Percentiles rank a stretch among this genome's conserved stretches.
Evolutionary conservation across 2,797 vertebrate genomes (phyloP).

Genomic region (Silurus aristotelis): DNA sequence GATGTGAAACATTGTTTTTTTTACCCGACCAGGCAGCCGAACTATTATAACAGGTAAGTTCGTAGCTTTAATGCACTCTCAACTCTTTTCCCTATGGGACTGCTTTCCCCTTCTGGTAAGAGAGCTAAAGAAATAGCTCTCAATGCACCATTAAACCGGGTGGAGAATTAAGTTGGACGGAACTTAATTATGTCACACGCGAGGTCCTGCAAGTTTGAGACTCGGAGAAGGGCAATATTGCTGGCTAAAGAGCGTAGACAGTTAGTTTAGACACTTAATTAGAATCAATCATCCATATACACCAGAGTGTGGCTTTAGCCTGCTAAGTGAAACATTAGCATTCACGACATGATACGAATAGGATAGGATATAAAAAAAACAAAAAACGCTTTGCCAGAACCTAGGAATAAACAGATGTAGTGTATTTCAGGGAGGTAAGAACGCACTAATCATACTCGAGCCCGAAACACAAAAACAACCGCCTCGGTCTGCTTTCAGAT

Average conservation of each 20-base stretch:
- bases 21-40: constrained; percentile 23
- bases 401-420: neutral
- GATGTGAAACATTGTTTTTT: neutral
- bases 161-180: constrained; percentile 72
- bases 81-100: constrained; percentile 61
- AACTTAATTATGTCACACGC: constrained; percentile 79
- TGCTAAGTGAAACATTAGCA: constrained; percentile 60
- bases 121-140: constrained; percentile 70
- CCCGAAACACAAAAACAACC: neutral
- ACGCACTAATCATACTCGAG: neutral
- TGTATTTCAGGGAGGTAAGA: neutral
- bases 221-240: constrained; percentile 68
- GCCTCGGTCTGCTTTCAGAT: neutral
- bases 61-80: constrained; percentile 64
- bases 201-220: constrained; percentile 66
- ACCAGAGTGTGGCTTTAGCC: constrained; percentile 50
- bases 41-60: constrained; percentile 56
- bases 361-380: neutral
- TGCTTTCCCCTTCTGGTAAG: constrained; percentile 59
- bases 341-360: neutral
- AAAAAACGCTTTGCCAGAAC: neutral
- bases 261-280: constrained; percentile 70
- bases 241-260: constrained; percentile 59
- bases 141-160: constrained; percentile 76
- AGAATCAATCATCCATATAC: constrained; percentile 63